A percentile compares a stretch with the other conserved stretches of the same genome.
These are phyloP conservation scores for Corella eumyota DNA, from an alignment of 23 tunicate genomes.

Conservation along the genomic window DNA sequence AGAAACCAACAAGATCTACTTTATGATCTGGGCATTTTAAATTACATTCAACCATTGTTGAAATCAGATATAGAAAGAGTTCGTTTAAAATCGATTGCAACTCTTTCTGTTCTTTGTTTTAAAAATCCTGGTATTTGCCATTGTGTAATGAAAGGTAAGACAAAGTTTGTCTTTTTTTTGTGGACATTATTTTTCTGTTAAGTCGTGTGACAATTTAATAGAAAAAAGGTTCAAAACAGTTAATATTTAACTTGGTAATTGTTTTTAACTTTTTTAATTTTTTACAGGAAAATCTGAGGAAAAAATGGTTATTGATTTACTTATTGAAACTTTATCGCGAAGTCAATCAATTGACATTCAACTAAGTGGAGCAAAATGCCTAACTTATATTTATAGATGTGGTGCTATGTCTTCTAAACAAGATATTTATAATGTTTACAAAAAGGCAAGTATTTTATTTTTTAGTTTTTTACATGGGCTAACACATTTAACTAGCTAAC, in stretches of 20 bases:
- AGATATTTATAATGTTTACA: neutral
- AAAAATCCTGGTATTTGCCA: conserved; percentile 21
- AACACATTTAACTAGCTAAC: neutral
- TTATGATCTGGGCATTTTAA: conserved; percentile 24
- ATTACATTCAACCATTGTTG: conserved; percentile 18
- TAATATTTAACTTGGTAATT: neutral
- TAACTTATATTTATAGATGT: conserved; percentile 51
- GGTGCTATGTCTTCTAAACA: conserved; percentile 8
- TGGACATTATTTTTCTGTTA: too few species aligned
- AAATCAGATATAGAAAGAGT: conserved; percentile 28
- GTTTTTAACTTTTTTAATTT: neutral
- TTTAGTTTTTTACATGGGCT: neutral
- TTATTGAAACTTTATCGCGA: conserved; percentile 37
- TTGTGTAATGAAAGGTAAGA: conserved; percentile 15
- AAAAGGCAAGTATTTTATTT: conserved; percentile 8
- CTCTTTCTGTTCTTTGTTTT: conserved; percentile 51
- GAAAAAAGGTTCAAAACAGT: too few species aligned
- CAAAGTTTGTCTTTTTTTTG: too few species aligned
- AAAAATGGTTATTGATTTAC: conserved; percentile 11
- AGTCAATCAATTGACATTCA: conserved; percentile 39
- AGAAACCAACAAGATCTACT: conserved; percentile 35
- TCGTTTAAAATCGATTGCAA: conserved; percentile 38
- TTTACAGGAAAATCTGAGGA: conserved; percentile 6
- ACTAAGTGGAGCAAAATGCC: conserved; percentile 42
- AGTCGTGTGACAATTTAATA: too few species aligned